phyloP scores from a whole-genome alignment of 2,113 vertebrate genomes.

The Gobio gobio region DNA sequence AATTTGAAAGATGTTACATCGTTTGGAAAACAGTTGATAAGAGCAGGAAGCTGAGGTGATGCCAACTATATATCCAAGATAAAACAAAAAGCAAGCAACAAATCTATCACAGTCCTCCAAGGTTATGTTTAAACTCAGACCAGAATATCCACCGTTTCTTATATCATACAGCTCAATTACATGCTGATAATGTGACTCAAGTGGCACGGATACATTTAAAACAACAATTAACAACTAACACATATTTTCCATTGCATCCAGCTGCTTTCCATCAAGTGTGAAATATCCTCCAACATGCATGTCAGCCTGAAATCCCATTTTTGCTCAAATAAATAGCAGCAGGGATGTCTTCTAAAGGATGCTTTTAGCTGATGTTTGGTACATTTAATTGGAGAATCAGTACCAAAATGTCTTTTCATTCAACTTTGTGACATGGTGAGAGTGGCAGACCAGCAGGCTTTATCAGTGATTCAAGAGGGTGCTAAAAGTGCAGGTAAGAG shows the following conservation, averaged over 20 bases:
- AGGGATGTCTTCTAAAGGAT: background rate
- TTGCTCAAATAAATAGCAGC: background rate
- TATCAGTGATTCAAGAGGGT: constrained; percentile 32
- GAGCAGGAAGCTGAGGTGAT: background rate
- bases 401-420: constrained; percentile 25
- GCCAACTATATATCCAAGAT: background rate
- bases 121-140: background rate
- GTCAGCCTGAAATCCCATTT: background rate
- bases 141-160: constrained; percentile 2
- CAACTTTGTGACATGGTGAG: background rate
- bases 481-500: constrained; percentile 21
- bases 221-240: background rate
- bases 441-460: background rate
- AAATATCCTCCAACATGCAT: constrained; percentile 1
- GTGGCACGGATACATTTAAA: background rate
- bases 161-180: background rate
- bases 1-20: background rate
- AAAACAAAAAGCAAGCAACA: background rate
- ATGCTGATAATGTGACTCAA: constrained; percentile 9
- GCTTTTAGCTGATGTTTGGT: constrained; percentile 22
- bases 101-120: background rate
- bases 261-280: constrained; percentile 3
- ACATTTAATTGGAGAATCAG: constrained; percentile 19
- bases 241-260: background rate
- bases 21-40: background rate